Evolutionary conservation across 2,888 invertebrate species (phyloP), one percentile per base, ranked within the genome.

Genomic region (Palloptera scutellata): DNA sequence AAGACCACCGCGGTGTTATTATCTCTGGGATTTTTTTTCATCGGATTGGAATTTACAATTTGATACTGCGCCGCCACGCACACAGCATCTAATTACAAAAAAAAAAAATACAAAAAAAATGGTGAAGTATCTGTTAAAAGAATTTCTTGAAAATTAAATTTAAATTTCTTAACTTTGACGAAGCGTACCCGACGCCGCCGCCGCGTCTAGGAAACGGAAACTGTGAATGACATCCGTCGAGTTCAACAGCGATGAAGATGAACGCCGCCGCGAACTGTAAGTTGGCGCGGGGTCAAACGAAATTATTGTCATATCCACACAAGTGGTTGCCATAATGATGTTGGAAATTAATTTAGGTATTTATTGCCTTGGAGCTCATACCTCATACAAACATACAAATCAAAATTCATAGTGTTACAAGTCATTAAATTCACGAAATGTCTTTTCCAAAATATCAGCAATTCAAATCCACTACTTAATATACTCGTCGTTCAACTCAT

Each of bases 401-500:
- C 15, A 30, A 40, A 64, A 64, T 57, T 30, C 57, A 42, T 43
- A 68, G 66, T 74, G 74, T 75, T 66, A 75, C 78, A 78, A 76
- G 77, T 80, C 79, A 79, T 79, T 79, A 79, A 80, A 69, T 70
- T 19, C 20, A 53, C 53, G 61, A 43, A 61, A 66, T 54, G 60
- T 15, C 61, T 17, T 30, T 42, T 64, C 6, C 30, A 30, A 30
- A 30, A 30, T 6, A 30, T 30, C 3, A 30, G 30, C 30, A 30
- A 30, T 30, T 30, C 30, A 30, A 30, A 30, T 30, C 6, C 30
- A 30, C 30, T 30, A 30, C 30, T 30, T 30, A 30, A 30, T 30
- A 30, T 30, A 30, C n/a, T n/a, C n/a, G n/a, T n/a, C n/a, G 30
- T 30, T 30, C 30, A 6, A 4, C 6, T 30, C 30, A 30, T 30